Evolutionary conservation across 2,888 invertebrate genomes (phyloP), one percentile per base, ranked within the genome.

Genomic region (Cheilosia grossa): DNA sequence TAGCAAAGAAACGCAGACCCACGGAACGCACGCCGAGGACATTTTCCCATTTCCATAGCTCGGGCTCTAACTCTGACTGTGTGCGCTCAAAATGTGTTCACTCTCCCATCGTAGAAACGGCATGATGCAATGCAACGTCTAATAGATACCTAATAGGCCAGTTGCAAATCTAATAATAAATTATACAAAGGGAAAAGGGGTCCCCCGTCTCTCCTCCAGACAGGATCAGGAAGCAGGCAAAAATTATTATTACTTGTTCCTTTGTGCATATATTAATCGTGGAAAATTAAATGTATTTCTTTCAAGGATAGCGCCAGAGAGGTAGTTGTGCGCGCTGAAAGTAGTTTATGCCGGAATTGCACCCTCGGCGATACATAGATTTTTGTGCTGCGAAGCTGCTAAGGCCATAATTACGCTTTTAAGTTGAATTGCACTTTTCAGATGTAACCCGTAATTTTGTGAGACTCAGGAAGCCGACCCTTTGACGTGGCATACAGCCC

Each of bases 231-330:
- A 78, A 72, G 77, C 56, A 67, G 82, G 67, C 30, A 70, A 33
- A 67, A 72, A 81, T 85, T 72, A 77, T 85, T 72, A 77, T 85
- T 75, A 81, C 85, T 81, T 54, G 44, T 33, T 80, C 85, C 81
- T 81, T 83, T 81, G 81, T 85, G 85, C 75, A 30, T 30, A 81
- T 81, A 83, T 83, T 83, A 83, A 83, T 83, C 79, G 74, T 74
- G 80, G 74, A 85, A 85, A 85, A 85, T 85, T 85, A 85, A 85
- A 85, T 85, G 85, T 80, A 77, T 85, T 85, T 85, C 72, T 85
- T 81, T 85, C 81, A 81, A 72, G 77, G 81, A 72, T 63, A 51
- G 59, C 15, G 64, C 33, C 24, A 30, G 30, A 44, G 30, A 10
- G 21, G 19, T 66, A 44, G 49, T 72, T 64, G 24, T 53, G 21